Evolutionary conservation across 2,797 vertebrate species (phyloP).

Genomic region (Labeo calbasu): DNA sequence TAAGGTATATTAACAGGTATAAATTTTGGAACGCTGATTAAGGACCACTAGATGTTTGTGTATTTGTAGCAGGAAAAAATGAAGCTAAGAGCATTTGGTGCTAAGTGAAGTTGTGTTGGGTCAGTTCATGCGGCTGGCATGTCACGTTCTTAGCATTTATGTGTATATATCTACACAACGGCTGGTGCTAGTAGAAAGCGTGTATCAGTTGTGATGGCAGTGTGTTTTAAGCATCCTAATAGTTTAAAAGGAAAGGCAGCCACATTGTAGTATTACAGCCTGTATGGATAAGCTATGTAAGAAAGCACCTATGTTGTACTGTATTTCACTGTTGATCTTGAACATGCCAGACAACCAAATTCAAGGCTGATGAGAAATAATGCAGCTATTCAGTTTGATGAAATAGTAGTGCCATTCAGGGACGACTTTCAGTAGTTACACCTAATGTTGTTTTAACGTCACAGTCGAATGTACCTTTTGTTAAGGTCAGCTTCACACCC

Average conservation of each 20-base stretch:
- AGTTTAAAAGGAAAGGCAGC: conserved; percentile 53
- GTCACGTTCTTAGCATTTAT: conserved; percentile 45
- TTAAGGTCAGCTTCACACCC: conserved; percentile 13
- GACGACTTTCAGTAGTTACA: conserved; percentile 31
- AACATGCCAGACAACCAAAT: conserved; percentile 65
- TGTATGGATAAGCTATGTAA: conserved; percentile 53
- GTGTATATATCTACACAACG: conserved; percentile 60
- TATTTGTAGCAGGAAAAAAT: conserved; percentile 42
- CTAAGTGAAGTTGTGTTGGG: conserved; percentile 28
- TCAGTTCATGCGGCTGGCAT: conserved; percentile 50
- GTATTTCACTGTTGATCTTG: conserved; percentile 73
- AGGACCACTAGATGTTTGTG: conserved; percentile 64
- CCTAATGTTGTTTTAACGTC: conserved; percentile 38
- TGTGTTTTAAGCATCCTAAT: conserved; percentile 53
- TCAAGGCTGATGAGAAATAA: conserved; percentile 39
- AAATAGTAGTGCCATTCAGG: conserved; percentile 51
- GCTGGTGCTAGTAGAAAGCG: conserved; percentile 56
- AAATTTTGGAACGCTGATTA: conserved; percentile 56
- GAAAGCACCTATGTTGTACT: conserved; percentile 62
- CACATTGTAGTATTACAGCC: conserved; percentile 62
- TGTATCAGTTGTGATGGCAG: conserved; percentile 48
- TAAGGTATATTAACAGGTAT: conserved; percentile 57
- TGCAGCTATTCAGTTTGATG: conserved; percentile 41
- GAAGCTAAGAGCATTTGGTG: conserved; percentile 38
- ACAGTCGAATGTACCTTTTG: conserved; percentile 41